A percentile compares a stretch with the other conserved stretches of the same genome.
phyloP scores from a whole-genome alignment of 1,140 invertebrate genomes.

The Leptinotarsa defecta region DNA sequence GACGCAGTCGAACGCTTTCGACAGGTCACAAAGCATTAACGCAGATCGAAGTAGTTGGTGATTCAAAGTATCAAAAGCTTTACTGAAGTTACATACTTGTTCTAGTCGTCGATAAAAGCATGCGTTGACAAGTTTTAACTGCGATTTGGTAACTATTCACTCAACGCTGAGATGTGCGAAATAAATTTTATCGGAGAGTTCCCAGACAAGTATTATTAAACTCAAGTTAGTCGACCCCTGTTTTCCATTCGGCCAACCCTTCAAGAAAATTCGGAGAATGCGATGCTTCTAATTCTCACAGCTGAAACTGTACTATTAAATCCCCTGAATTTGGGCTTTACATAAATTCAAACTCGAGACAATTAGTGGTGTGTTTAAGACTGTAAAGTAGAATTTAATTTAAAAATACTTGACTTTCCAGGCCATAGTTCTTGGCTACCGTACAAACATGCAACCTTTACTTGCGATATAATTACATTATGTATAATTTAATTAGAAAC shows the following conservation, averaged over 20 bases:
- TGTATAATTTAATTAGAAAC: constrained; percentile 31
- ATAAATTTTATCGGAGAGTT: no score
- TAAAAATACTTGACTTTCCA: constrained; percentile 24
- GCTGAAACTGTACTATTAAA: neutral
- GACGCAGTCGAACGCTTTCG: no score
- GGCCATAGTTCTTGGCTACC: constrained; percentile 18
- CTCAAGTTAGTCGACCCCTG: neutral
- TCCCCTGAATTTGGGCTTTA: constrained; percentile 13
- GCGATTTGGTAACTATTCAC: neutral
- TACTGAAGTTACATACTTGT: no score
- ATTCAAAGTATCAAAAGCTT: no score
- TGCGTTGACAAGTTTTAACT: neutral
- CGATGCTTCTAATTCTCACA: constrained; percentile 8
- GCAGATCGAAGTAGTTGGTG: no score
- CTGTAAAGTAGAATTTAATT: constrained; percentile 21
- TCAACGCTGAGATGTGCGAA: neutral
- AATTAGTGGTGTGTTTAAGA: constrained; percentile 22
- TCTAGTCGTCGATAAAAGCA: neutral
- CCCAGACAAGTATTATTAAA: neutral
- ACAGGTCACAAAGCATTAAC: no score
- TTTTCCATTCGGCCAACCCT: neutral
- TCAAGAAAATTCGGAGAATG: neutral
- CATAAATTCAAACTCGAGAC: constrained; percentile 14
- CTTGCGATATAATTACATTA: constrained; percentile 23
- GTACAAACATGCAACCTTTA: constrained; percentile 27